Percentiles rank a stretch among this genome's conserved stretches.
Evolutionary conservation across 2,888 invertebrate genomes (phyloP).

Genomic region (Ornithoptera alexandrae): DNA sequence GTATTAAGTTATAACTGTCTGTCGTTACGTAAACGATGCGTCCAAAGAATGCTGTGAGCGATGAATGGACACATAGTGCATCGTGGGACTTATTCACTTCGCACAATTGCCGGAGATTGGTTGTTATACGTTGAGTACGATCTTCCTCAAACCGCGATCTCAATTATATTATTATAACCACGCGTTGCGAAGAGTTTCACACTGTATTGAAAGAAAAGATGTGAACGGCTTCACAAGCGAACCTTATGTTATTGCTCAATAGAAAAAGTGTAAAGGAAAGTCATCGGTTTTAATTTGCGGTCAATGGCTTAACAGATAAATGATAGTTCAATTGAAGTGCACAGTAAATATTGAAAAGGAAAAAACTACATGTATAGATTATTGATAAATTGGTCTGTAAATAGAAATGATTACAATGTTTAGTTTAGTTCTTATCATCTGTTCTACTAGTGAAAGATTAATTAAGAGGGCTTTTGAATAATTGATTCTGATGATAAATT

Average conservation of each 20-base stretch:
- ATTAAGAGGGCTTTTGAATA: too few species aligned
- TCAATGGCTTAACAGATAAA: constrained; percentile 1
- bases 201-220: constrained; percentile 1
- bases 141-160: constrained; percentile 44
- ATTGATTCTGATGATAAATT: too few species aligned
- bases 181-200: neutral
- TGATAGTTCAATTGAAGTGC: neutral
- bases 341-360: constrained; percentile 6
- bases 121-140: constrained; percentile 49
- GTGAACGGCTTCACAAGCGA: neutral
- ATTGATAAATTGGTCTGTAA: constrained; percentile 14
- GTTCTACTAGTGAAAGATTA: neutral
- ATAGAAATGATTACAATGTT: constrained; percentile 9
- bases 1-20: neutral
- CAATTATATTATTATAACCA: constrained; percentile 9
- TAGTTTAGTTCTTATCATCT: constrained; percentile 9
- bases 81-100: constrained; percentile 32
- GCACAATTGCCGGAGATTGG: constrained; percentile 55
- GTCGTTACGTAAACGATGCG: constrained; percentile 10
- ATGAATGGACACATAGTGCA: constrained; percentile 24
- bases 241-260: neutral
- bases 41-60: constrained; percentile 9
- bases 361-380: constrained; percentile 2
- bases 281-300: constrained; percentile 5
- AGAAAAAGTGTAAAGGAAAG: constrained; percentile 1